Evolutionary conservation across 2,797 vertebrate species (phyloP).

Genomic region (Salarias fasciatus): DNA sequence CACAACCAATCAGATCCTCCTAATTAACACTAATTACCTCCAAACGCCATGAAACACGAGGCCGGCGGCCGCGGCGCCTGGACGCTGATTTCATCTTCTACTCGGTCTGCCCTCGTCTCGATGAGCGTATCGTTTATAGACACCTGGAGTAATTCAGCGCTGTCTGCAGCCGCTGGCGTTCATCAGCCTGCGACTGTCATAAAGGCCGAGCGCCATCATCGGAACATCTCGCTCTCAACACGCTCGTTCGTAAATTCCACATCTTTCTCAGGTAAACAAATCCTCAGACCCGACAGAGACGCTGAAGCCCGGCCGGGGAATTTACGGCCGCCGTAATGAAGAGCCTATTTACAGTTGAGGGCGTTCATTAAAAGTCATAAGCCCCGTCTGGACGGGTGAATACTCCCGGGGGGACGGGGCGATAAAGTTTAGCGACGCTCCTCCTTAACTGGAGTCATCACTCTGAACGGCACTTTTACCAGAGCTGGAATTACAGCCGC

Average conservation of each 20-base stretch:
- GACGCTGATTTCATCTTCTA: no score
- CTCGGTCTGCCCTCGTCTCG: no score
- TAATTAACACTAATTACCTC: no score
- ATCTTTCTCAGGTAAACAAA: conserved; percentile 4
- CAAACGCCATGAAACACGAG: no score
- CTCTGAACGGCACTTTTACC: conserved; percentile 15
- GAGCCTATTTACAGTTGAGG: background rate
- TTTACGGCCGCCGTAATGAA: conserved; percentile 24
- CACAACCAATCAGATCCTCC: no score
- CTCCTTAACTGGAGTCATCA: conserved; percentile 19
- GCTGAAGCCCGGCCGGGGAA: background rate
- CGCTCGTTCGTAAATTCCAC: background rate
- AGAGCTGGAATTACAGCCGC: conserved; percentile 8
- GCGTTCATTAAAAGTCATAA: conserved; percentile 34
- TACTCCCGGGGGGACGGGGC: background rate
- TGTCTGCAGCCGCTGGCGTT: no score
- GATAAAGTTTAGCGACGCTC: conserved; percentile 35
- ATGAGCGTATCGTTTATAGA: no score
- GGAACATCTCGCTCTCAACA: background rate
- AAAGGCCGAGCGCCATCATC: background rate
- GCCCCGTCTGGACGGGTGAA: conserved; percentile 1
- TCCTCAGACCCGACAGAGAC: background rate
- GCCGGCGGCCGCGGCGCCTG: no score
- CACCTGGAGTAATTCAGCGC: no score
- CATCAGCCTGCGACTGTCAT: background rate